These are phyloP conservation scores for Rotaria macrura DNA, from an alignment of 2,888 invertebrate species.

Conservation along the genomic window DNA sequence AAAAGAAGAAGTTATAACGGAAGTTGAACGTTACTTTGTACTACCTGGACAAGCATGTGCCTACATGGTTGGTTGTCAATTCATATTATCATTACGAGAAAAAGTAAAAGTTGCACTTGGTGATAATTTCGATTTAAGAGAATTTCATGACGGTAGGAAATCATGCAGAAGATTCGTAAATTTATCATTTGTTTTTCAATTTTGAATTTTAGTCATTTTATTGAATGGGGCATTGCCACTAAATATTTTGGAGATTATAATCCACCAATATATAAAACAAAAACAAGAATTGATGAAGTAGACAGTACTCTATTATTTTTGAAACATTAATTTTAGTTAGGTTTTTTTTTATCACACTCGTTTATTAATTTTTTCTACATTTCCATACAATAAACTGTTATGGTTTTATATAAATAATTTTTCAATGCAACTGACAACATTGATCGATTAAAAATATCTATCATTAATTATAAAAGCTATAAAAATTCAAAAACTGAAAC, in stretches of 20 bases:
- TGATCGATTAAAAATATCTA: no score
- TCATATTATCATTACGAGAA: constrained; percentile 41
- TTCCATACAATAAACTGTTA: no score
- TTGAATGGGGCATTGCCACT: background rate
- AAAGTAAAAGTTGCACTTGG: constrained; percentile 42
- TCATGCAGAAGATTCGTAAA: background rate
- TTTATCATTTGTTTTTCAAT: background rate
- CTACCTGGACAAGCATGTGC: constrained; percentile 47
- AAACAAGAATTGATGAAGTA: no score
- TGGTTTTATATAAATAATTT: no score
- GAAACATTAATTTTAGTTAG: no score
- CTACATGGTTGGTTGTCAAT: constrained; percentile 44
- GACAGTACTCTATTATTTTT: no score
- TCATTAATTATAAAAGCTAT: no score
- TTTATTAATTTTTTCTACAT: no score
- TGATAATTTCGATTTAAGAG: constrained; percentile 41
- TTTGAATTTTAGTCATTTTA: background rate
- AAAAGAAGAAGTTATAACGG: constrained; percentile 33
- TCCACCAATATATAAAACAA: background rate
- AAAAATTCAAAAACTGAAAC: no score
- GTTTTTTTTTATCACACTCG: no score
- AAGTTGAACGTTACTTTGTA: constrained; percentile 45
- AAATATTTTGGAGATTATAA: background rate
- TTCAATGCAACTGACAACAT: no score
- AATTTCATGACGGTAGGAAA: constrained; percentile 41